Base-by-base conservation (phyloP, 1,140 invertebrate species). In the Cecropterus lyciades region DNA sequence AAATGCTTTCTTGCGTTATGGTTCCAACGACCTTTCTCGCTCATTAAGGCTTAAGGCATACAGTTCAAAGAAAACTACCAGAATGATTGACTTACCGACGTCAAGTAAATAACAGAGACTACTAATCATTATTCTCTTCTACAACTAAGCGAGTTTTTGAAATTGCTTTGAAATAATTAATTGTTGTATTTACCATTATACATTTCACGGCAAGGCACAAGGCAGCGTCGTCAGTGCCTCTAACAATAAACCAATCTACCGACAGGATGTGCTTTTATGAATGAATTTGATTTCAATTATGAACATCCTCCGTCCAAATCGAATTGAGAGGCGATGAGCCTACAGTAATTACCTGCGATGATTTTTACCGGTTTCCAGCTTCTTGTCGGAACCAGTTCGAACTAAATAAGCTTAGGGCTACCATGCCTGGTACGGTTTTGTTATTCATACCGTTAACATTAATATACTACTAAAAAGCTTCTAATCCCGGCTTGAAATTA, bases 291-390 rank as follows among this genome's bases (percentile, higher is more conserved):
- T 73, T 73, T 70, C 57, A 75, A 65, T 66, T 71, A 65, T 59
- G 43, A 59, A 62, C 69, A 68, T 48, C 57, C 64, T 73, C 71
- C 75, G 70, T 80, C 64, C 56, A 70, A 71, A 79, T 79, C 60
- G 67, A 71, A 79, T 77, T 80, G 74, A 83, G 73, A 82, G 71
- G 68, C 75, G 77, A 84, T 77, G 79, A 84, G 73, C 72, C 84
- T 75, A 79, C 77, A 65, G 83, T 87, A 89, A 89, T 89, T 87
- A 80, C 78, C 75, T 77, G 73, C 75, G 82, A 83, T 87, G 79
- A 83, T 85, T 85, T 87, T 88, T 88, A 84, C 82, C 83, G 84
- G 81, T 85, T 85, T 75, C 73, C 70, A 77, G 79, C 79, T 77
- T 76, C 79, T 76, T 73, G 77, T 82, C 77, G 65, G 82, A 89